Conservation (phyloP, 1,140 invertebrate genomes). For the Diuraphis noxia region DNA sequence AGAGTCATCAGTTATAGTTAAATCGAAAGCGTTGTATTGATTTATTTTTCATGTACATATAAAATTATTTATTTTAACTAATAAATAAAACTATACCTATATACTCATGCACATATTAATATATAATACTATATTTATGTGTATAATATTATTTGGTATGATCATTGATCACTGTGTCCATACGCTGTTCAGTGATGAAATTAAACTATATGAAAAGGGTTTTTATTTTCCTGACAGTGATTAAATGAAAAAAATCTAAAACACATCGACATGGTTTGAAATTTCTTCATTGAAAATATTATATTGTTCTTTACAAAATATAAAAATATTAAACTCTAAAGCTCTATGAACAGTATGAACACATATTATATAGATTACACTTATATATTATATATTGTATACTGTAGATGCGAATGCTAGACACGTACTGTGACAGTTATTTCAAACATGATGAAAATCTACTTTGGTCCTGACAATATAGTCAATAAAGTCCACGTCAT, state of each 20-base stretch:
- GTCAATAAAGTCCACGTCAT: not conserved
- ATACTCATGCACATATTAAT: not conserved
- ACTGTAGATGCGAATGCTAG: not conserved
- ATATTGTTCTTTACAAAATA: not conserved
- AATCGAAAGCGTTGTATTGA: not conserved
- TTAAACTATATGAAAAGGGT: not conserved
- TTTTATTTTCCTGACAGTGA: not conserved
- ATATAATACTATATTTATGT: not conserved
- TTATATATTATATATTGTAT: not conserved
- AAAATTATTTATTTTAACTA: no score
- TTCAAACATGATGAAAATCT: slow-evolving; percentile 32
- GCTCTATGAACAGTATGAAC: not conserved
- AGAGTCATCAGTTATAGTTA: not conserved
- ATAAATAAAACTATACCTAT: not conserved
- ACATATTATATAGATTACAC: not conserved
- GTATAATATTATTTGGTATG: not conserved
- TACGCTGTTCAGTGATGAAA: not conserved
- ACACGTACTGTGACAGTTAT: slow-evolving; percentile 23
- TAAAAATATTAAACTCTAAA: not conserved
- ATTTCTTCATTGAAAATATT: slow-evolving; percentile 13
- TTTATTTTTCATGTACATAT: not conserved
- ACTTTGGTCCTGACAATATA: slow-evolving; percentile 9
- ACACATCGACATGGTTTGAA: not conserved
- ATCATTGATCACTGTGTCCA: not conserved
- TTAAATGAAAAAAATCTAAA: not conserved